Conservation (phyloP, 2,888 invertebrate species). For the Crioceris asparagi region DNA sequence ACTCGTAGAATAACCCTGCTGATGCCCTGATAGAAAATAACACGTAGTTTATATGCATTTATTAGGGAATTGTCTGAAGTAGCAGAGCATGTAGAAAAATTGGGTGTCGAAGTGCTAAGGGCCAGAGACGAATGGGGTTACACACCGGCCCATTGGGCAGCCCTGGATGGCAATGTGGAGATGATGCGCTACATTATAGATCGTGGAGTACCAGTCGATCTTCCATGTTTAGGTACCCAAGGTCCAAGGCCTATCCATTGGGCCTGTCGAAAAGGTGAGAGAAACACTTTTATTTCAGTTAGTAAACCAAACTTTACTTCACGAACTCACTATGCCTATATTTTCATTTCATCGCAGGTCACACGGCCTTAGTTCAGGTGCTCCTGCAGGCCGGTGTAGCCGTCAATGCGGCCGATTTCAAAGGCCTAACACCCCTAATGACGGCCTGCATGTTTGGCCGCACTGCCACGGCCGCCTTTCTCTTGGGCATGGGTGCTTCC, state of each 20-base stretch:
- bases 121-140: constrained; percentile 86
- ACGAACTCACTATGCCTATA: background rate
- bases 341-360: constrained; percentile 37
- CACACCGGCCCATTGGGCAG: constrained; percentile 88
- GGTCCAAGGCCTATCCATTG: constrained; percentile 88
- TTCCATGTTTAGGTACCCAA: constrained; percentile 78
- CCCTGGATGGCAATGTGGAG: constrained; percentile 81
- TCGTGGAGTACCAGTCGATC: constrained; percentile 70
- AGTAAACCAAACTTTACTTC: background rate
- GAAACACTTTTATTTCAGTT: background rate
- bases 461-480: constrained; percentile 79
- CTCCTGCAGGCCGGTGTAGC: constrained; percentile 71
- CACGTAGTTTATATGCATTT: constrained; percentile 14
- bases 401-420: constrained; percentile 83
- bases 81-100: constrained; percentile 72
- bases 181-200: constrained; percentile 81
- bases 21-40: background rate
- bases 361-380: constrained; percentile 75
- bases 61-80: constrained; percentile 71
- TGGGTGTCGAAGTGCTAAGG: constrained; percentile 64
- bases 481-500: constrained; percentile 81
- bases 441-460: constrained; percentile 90
- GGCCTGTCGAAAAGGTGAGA: constrained; percentile 71
- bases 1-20: too few species aligned
- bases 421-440: constrained; percentile 81